These are phyloP conservation scores for Zophobas morio DNA, from an alignment of 1,140 invertebrate genomes.

Conservation along the genomic window DNA sequence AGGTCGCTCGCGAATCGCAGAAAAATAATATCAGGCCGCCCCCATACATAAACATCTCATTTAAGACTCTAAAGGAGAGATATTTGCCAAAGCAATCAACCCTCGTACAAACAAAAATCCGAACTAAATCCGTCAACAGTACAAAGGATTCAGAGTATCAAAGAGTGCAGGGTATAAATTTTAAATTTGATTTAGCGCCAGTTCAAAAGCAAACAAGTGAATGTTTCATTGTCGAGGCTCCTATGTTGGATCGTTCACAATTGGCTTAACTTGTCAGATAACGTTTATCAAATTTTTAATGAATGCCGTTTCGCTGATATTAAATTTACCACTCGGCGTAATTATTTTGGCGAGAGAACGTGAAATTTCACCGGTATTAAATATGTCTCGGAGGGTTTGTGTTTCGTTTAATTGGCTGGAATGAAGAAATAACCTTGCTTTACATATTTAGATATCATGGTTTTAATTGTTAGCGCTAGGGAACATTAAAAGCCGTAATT, in stretches of 20 bases:
- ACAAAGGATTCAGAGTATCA: conserved; percentile 63
- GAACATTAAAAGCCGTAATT: too few relatives aligned
- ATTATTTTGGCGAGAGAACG: background rate
- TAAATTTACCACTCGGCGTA: conserved; percentile 28
- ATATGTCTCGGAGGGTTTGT: too few relatives aligned
- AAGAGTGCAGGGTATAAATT: conserved; percentile 64
- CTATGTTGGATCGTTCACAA: conserved; percentile 61
- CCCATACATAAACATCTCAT: conserved; percentile 31
- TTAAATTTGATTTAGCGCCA: conserved; percentile 64
- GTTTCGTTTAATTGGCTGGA: too few relatives aligned
- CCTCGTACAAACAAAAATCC: conserved; percentile 63
- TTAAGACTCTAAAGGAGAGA: conserved; percentile 56
- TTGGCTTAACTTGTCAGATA: conserved; percentile 64
- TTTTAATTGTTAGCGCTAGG: too few relatives aligned
- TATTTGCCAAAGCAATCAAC: conserved; percentile 64
- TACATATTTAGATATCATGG: too few relatives aligned
- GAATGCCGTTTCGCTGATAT: conserved; percentile 53
- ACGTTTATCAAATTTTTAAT: conserved; percentile 59
- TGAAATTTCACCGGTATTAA: background rate
- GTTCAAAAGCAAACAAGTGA: conserved; percentile 63
- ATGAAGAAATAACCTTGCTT: too few relatives aligned
- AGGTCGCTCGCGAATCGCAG: background rate
- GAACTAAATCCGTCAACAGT: conserved; percentile 58
- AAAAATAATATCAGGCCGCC: background rate
- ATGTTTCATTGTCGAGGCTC: conserved; percentile 59